phyloP scores from a whole-genome alignment of 1,140 invertebrate species.

The Ooceraea biroi region DNA sequence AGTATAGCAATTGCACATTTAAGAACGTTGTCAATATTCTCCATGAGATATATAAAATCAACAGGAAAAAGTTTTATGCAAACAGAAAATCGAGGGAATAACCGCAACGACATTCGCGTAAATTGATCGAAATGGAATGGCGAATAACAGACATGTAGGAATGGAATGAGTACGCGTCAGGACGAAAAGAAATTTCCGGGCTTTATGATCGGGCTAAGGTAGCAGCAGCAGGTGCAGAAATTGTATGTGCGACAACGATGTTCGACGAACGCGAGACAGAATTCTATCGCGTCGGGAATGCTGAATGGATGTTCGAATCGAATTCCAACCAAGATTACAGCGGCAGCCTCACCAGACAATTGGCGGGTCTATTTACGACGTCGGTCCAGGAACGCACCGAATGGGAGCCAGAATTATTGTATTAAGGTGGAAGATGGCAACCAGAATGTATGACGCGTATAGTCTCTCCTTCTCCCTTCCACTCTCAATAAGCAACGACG shows the following conservation, averaged over 20 bases:
- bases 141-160: not conserved
- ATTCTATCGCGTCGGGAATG: conserved; percentile 43
- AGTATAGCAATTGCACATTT: not conserved
- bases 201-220: conserved; percentile 35
- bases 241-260: conserved; percentile 54
- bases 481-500: conserved; percentile 1
- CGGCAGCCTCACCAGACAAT: conserved; percentile 50
- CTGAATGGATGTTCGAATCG: conserved; percentile 53
- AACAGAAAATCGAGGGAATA: not conserved
- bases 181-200: conserved; percentile 48
- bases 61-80: not conserved
- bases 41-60: not conserved
- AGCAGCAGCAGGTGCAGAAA: conserved; percentile 43
- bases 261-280: conserved; percentile 41
- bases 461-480: not conserved
- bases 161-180: not conserved
- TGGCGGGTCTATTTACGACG: conserved; percentile 66
- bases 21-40: not conserved
- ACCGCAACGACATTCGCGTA: not conserved
- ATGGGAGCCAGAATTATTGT: conserved; percentile 62
- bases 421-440: conserved; percentile 42
- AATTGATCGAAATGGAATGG: conserved; percentile 29
- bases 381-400: conserved; percentile 43
- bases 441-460: conserved; percentile 51
- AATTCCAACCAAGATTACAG: conserved; percentile 59